Conservation (phyloP, 2,888 invertebrate species). For the Oscheius onirici region DNA sequence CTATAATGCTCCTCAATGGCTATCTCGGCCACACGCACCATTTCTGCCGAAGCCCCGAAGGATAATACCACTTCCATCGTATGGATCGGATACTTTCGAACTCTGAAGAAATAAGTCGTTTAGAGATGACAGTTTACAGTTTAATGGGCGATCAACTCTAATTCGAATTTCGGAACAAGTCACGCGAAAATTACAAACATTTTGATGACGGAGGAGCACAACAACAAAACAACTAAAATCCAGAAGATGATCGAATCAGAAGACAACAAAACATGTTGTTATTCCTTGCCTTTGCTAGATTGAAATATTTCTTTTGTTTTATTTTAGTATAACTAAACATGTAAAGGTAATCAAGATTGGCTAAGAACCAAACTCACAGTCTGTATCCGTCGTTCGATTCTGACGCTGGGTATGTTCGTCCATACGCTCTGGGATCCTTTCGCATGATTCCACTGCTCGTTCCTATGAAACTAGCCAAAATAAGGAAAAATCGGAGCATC, state of each 20-base stretch:
- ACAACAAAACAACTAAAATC: too few species aligned
- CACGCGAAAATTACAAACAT: too few species aligned
- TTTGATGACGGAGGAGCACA: too few species aligned
- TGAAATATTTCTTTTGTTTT: too few species aligned
- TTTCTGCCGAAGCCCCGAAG: conserved; percentile 20
- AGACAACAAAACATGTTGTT: too few species aligned
- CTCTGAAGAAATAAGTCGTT: conserved; percentile 8
- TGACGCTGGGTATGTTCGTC: neutral
- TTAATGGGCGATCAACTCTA: neutral
- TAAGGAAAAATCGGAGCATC: too few species aligned
- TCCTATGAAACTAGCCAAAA: too few species aligned
- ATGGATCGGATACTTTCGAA: conserved; percentile 24
- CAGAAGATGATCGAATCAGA: too few species aligned
- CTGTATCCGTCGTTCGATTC: conserved; percentile 18
- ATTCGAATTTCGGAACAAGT: neutral
- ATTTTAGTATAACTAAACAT: too few species aligned
- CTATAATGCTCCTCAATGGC: conserved; percentile 26
- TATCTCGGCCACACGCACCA: conserved; percentile 20
- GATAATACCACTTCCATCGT: conserved; percentile 25
- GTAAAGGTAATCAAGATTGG: too few species aligned
- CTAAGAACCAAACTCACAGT: conserved; percentile 3
- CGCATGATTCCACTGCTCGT: neutral
- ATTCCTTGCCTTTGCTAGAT: too few species aligned
- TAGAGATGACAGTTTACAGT: neutral
- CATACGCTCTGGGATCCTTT: neutral